These are phyloP conservation scores for Isoperla grammatica DNA, from an alignment of 2,888 invertebrate genomes.

Conservation along the genomic window DNA sequence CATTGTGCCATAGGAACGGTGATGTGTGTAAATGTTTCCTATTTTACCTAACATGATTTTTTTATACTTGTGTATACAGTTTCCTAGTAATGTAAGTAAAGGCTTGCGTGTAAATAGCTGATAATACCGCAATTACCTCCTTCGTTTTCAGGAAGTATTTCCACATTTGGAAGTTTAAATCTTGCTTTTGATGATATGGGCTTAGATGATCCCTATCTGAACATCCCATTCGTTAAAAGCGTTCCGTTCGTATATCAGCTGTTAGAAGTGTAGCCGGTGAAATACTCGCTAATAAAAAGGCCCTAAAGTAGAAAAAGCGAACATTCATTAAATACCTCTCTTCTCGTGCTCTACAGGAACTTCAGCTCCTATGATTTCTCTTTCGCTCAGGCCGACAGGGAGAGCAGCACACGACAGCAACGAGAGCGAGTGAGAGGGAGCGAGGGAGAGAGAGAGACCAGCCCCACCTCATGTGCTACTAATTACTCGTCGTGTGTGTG, in stretches of 20 bases:
- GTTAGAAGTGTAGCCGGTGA: constrained; percentile 4
- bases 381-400: not conserved
- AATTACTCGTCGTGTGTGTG: constrained; percentile 27
- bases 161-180: no score
- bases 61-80: no score
- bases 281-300: constrained; percentile 17
- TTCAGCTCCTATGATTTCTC: constrained; percentile 6
- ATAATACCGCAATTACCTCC: no score
- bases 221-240: not conserved
- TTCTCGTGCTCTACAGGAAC: not conserved
- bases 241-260: not conserved
- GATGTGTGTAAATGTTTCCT: no score
- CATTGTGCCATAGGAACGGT: no score
- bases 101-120: no score
- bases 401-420: constrained; percentile 1
- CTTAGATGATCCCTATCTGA: no score
- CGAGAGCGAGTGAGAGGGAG: constrained; percentile 8
- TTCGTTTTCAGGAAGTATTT: no score
- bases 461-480: constrained; percentile 29
- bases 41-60: no score
- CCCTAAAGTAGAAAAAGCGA: constrained; percentile 12
- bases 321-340: constrained; percentile 18
- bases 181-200: no score
- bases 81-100: no score
- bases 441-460: constrained; percentile 7